Evolutionary conservation across 2,113 vertebrate species (phyloP).

Genomic region (Megatriorchis doriae): DNA sequence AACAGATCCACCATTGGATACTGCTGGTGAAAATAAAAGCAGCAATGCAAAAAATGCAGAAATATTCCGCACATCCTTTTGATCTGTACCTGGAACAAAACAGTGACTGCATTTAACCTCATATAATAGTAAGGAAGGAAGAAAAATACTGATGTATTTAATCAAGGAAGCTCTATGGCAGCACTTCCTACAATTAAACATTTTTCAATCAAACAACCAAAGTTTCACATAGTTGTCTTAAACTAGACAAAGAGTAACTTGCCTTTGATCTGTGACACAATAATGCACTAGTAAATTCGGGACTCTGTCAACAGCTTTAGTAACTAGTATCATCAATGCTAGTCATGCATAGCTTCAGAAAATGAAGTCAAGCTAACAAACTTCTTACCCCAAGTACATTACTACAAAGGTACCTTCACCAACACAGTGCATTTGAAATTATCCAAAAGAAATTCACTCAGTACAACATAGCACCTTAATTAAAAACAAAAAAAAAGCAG

Average conservation of each 20-base stretch:
- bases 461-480: not conserved
- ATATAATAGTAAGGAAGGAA: not conserved
- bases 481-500: not conserved
- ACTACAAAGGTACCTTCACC: not conserved
- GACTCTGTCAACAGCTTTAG: not conserved
- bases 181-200: not conserved
- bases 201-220: not conserved
- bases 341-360: not conserved
- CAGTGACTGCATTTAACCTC: not conserved
- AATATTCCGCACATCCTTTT: not conserved
- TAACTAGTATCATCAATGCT: too few relatives aligned
- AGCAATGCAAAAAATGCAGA: not conserved
- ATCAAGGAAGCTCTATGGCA: not conserved
- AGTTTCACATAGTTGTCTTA: not conserved
- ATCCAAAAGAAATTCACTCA: not conserved
- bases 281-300: not conserved
- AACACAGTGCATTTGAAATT: not conserved
- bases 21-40: not conserved
- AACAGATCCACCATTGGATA: not conserved
- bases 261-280: not conserved
- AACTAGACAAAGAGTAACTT: not conserved
- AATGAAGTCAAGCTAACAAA: not conserved
- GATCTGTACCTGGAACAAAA: constrained; percentile 23
- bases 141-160: not conserved
- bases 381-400: not conserved